Evolutionary conservation across 1,140 invertebrate species (phyloP), one percentile per base, ranked within the genome.

Genomic region (Druon quercuslanigerum): DNA sequence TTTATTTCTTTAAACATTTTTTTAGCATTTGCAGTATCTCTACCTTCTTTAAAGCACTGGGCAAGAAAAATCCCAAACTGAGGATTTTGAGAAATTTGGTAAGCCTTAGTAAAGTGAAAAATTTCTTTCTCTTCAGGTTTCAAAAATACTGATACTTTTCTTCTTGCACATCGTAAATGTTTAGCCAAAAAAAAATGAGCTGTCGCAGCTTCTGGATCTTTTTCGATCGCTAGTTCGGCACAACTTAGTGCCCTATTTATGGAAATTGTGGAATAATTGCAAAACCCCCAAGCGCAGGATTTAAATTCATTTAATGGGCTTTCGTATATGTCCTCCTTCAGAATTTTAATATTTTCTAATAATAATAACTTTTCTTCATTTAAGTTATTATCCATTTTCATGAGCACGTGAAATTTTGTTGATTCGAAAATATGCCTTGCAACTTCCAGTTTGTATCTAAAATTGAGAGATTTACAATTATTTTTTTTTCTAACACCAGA

Each of bases 21-120:
- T n/a, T 3, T 8, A 19, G 57, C 56, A 60, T 71, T 46, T 1
- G 13, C 12, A 12, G 2, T 12, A 2, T 70, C n/a, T 5, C 19
- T 20, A 9, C 13, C 52, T 19, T 73, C 56, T 8, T 57, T 51
- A 17, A 66, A 66, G 16, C 60, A 66, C 17, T 74, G 12, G 1
- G 72, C 72, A 12, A 78, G 17, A 46, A 17, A 25, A 9, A 73
- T 40, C 2, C 50, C 72, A 57, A 73, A 78, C 6, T 51, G 33
- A 6, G n/a, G 50, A 11, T 40, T 74, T 46, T 16, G 9, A 3
- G 19, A 73, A 14, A 78, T 19, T 13, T 74, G 57, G 51, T 73
- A 71, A 33, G 46, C n/a, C 51, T 52, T 74, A 12, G 19, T 12
- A 11, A 70, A 46, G 19, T 25, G 7, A 5, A 25, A 12, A 2